Base-by-base conservation (phyloP, 2,797 vertebrate genomes). In the Pipistrellus pipistrellus region DNA sequence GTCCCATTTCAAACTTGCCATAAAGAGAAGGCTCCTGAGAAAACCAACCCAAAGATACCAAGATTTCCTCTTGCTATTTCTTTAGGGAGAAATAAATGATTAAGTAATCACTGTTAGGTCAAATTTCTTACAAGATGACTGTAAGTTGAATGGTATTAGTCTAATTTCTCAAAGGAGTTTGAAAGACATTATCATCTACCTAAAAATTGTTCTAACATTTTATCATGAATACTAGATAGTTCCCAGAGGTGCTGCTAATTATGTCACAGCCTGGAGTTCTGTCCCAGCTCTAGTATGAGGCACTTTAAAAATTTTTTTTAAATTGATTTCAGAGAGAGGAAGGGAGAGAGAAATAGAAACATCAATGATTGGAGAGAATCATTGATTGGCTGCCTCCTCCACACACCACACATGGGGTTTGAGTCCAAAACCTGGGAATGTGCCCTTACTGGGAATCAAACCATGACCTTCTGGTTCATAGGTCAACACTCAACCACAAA, bases 121-220 rank as follows among this genome's bases (percentile, higher is more conserved):
- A 57, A 21, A 46, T 85, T 82, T 87, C 73, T 90, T 87, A 25
- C 4, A 51, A 68, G 14, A 66, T 66, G 57, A 75, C 14, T 90
- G 4, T 81, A 82, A 44, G n/a, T 53, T 78, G n/a, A 35, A 21
- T 57, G 30, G n/a, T 44, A 1, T 78, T 85, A 69, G 11, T 85
- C 57, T 78, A 69, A 88, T 80, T 90, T 95, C 59, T 94, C 81
- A 32, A 62, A 76, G 27, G 17, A 30, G 14, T 93, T 85, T 87
- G 85, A 69, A 69, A 87, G 38, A 75, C 48, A 44, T 73, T 48
- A 57, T 38, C 27, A 3, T 72, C 75, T 68, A 10, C 64, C 21
- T 66, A 59, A 85, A 95, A 84, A 46, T 12, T 46, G 64, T n/a
- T 85, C 73, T 10, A 55, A 71, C 53, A 30, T 95, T 94, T 62